Conservation (phyloP, 1,140 invertebrate species). For the Hycleus phaleratus region DNA sequence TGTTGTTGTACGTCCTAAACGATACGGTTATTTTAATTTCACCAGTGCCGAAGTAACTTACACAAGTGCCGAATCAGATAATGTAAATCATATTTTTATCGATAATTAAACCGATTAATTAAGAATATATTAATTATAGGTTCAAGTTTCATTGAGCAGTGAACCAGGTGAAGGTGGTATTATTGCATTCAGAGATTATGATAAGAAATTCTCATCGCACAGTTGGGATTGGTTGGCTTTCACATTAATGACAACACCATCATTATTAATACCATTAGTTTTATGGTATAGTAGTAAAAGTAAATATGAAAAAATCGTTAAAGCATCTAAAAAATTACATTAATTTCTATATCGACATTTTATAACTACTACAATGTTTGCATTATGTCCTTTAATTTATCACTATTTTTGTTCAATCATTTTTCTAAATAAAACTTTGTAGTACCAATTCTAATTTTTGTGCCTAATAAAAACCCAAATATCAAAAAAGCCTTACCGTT, state of each 20-base stretch:
- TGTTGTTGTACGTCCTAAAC: slow-evolving; percentile 81
- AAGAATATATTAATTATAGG: slow-evolving; percentile 34
- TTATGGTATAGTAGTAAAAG: slow-evolving; percentile 92
- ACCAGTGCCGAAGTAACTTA: slow-evolving; percentile 91
- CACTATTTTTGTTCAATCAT: no score
- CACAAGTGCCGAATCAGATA: slow-evolving; percentile 61
- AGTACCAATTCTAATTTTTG: no score
- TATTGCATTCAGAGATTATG: slow-evolving; percentile 91
- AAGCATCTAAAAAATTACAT: slow-evolving; percentile 54
- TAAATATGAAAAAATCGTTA: slow-evolving; percentile 81
- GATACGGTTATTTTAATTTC: slow-evolving; percentile 94
- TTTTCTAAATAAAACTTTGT: no score
- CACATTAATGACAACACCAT: slow-evolving; percentile 92
- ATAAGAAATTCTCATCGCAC: slow-evolving; percentile 96
- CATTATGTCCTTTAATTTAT: no score
- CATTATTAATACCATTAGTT: slow-evolving; percentile 86
- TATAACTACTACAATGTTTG: no score
- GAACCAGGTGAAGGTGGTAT: slow-evolving; percentile 96
- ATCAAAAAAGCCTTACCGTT: no score
- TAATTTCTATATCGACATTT: slow-evolving; percentile 22
- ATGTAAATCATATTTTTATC: slow-evolving; percentile 43
- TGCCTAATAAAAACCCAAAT: no score
- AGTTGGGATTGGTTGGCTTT: slow-evolving; percentile 95
- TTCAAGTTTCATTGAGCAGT: slow-evolving; percentile 83
- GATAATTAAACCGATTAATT: no score